Evolutionary conservation across 2,888 invertebrate species (phyloP).

Genomic region (Acanthacorydalis orientalis): DNA sequence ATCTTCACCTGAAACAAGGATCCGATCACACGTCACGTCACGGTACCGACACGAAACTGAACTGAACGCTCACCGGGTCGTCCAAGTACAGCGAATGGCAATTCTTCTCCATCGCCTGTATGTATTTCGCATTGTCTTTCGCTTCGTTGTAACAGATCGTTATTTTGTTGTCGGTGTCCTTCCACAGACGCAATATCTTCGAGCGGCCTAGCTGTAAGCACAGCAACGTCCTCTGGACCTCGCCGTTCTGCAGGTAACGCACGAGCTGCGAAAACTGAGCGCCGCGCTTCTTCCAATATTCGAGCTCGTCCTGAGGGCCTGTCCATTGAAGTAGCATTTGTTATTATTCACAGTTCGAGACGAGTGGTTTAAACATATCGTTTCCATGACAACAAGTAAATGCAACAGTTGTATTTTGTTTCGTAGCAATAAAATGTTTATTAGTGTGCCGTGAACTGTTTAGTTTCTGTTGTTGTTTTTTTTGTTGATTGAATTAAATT

Average conservation of each 20-base stretch:
- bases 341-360: background rate
- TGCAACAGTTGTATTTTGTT: too few species aligned
- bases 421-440: too few species aligned
- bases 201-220: constrained; percentile 62
- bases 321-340: constrained; percentile 12
- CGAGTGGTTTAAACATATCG: too few species aligned
- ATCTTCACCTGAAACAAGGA: constrained; percentile 47
- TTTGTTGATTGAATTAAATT: too few species aligned
- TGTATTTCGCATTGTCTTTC: constrained; percentile 88
- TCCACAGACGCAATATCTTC: constrained; percentile 66
- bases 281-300: constrained; percentile 91
- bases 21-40: background rate
- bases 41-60: background rate
- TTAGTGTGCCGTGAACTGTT: too few species aligned
- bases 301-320: constrained; percentile 87
- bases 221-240: constrained; percentile 60
- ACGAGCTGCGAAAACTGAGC: constrained; percentile 83
- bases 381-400: too few species aligned
- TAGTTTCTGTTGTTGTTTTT: too few species aligned
- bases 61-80: constrained; percentile 54
- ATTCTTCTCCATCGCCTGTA: constrained; percentile 85
- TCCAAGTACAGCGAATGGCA: constrained; percentile 86
- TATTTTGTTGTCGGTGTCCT: constrained; percentile 73
- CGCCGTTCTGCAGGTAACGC: constrained; percentile 52
- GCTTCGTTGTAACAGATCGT: constrained; percentile 93